Conservation (phyloP, 2,113 vertebrate genomes). For the Corythornis cristatus region DNA sequence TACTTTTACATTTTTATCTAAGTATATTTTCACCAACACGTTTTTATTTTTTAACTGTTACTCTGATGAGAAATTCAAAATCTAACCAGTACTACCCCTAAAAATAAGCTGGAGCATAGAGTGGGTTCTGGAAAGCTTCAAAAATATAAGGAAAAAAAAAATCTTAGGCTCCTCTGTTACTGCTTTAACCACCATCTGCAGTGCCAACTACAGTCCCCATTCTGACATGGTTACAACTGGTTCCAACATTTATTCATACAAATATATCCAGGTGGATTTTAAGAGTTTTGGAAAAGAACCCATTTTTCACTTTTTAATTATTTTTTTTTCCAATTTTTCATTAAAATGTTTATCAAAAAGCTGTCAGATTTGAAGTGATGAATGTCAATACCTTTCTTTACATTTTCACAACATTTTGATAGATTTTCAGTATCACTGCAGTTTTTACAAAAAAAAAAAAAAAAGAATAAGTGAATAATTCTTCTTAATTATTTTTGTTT, state of each 20-base stretch:
- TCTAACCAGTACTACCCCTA: background rate
- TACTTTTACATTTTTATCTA: background rate
- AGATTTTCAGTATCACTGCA: background rate
- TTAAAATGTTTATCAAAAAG: background rate
- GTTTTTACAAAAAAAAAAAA: background rate
- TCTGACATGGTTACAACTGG: background rate
- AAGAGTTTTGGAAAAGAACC: background rate
- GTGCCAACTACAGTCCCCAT: background rate
- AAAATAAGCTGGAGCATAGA: background rate
- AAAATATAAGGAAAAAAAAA: background rate
- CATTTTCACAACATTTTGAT: constrained; percentile 39
- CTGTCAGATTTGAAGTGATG: background rate
- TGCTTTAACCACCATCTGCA: background rate
- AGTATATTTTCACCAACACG: background rate
- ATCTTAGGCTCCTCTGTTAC: background rate
- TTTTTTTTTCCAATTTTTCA: background rate
- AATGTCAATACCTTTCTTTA: background rate
- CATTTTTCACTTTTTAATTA: background rate
- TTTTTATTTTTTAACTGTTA: background rate
- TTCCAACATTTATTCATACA: background rate
- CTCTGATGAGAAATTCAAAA: background rate
- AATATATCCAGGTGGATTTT: background rate
- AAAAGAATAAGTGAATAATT: background rate
- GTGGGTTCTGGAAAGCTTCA: background rate
- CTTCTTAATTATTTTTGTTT: background rate